Percentiles rank a stretch among this genome's conserved stretches.
These are phyloP conservation scores for Campylomormyrus tamandua DNA, from an alignment of 2,113 vertebrate species.

Conservation along the genomic window DNA sequence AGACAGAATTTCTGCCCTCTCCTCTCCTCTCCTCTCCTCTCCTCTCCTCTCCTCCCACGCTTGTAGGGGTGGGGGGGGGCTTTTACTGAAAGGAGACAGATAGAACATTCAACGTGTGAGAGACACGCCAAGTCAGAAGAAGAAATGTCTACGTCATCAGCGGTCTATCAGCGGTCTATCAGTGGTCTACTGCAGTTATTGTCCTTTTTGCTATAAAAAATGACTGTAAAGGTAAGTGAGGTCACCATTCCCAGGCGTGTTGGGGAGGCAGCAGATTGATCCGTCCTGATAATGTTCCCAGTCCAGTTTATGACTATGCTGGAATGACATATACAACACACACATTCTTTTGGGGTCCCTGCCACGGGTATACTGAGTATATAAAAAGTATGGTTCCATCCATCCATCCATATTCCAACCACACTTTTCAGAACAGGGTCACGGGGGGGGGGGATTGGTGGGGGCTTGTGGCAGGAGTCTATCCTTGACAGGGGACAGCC, in stretches of 20 bases:
- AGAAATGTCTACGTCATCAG: no score
- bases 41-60: no score
- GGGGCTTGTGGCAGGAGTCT: not conserved
- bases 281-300: not conserved
- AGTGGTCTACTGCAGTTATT: not conserved
- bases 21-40: no score
- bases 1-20: not conserved
- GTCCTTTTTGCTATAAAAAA: not conserved
- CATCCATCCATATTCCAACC: not conserved
- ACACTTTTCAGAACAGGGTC: not conserved
- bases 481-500: not conserved
- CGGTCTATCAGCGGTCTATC: not conserved
- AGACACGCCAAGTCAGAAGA: not conserved
- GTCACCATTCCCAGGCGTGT: not conserved
- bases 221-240: not conserved
- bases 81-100: not conserved
- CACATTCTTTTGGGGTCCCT: no score
- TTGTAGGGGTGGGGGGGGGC: no score
- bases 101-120: not conserved
- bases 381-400: not conserved
- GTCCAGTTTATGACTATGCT: not conserved
- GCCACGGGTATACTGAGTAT: not conserved
- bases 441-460: not conserved
- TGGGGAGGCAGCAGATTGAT: not conserved
- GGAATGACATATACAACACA: not conserved